Evolutionary conservation across 2,888 invertebrate species (phyloP).

Genomic region (Vannuccia rotundouncinata): DNA sequence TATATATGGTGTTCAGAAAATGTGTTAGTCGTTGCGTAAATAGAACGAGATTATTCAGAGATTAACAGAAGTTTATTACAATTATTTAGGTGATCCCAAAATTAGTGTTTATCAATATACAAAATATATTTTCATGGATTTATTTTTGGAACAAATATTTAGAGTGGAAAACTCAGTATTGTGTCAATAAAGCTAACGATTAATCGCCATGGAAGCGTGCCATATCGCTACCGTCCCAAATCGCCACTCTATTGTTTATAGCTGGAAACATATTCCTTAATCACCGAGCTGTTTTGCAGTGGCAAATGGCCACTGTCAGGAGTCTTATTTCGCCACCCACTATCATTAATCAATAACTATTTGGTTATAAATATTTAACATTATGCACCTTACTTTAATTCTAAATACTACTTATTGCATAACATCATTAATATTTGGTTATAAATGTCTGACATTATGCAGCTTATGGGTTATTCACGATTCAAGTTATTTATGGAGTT

Average conservation of each 20-base stretch:
- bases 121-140: too few relatives aligned
- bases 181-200: too few relatives aligned
- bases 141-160: too few relatives aligned
- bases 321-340: constrained; percentile 21
- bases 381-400: not conserved
- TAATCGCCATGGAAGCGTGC: not conserved
- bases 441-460: not conserved
- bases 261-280: constrained; percentile 24
- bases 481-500: not conserved
- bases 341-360: constrained; percentile 24
- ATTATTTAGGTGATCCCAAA: too few relatives aligned
- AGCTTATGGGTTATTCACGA: not conserved
- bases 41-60: too few relatives aligned
- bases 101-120: too few relatives aligned
- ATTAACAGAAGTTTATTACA: too few relatives aligned
- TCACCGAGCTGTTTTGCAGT: constrained; percentile 20
- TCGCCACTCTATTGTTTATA: constrained; percentile 17
- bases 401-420: not conserved
- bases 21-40: too few relatives aligned
- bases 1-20: too few relatives aligned
- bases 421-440: not conserved
- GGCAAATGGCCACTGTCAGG: constrained; percentile 26
- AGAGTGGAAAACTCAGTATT: too few relatives aligned
- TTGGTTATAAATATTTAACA: constrained; percentile 7
- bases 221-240: constrained; percentile 10